These are phyloP conservation scores for Spheniscus mendiculus DNA, from an alignment of 2,113 vertebrate genomes.

Conservation along the genomic window DNA sequence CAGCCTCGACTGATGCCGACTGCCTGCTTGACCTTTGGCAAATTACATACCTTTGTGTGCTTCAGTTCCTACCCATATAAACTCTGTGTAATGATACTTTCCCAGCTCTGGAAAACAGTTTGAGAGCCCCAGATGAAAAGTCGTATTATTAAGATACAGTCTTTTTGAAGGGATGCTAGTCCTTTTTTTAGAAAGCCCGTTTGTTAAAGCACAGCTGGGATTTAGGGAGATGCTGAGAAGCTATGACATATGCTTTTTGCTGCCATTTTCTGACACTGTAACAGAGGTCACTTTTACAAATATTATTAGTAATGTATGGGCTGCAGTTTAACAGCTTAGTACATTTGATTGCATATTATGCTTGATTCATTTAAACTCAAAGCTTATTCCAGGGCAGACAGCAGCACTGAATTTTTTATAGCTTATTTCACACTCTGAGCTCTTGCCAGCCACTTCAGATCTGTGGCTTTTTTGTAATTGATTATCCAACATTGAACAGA, in stretches of 20 bases:
- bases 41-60: not conserved
- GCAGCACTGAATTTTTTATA: conserved; percentile 22
- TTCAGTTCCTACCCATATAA: not conserved
- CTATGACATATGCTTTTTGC: not conserved
- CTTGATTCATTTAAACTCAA: conserved; percentile 13
- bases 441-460: conserved; percentile 20
- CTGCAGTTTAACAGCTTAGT: conserved; percentile 23
- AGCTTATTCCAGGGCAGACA: conserved; percentile 11
- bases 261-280: not conserved
- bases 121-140: not conserved
- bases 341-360: conserved; percentile 14
- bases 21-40: not conserved
- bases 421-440: conserved; percentile 31
- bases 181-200: not conserved
- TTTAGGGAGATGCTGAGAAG: not conserved
- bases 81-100: not conserved
- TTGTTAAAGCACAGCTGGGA: not conserved
- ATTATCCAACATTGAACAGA: not conserved
- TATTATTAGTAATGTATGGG: not conserved
- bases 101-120: not conserved
- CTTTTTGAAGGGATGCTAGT: not conserved
- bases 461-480: not conserved
- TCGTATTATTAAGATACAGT: not conserved
- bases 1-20: accelerated
- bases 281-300: conserved; percentile 28